Evolutionary conservation across 2,888 invertebrate genomes (phyloP), one percentile per base, ranked within the genome.

Genomic region (Oeneis ivallda): DNA sequence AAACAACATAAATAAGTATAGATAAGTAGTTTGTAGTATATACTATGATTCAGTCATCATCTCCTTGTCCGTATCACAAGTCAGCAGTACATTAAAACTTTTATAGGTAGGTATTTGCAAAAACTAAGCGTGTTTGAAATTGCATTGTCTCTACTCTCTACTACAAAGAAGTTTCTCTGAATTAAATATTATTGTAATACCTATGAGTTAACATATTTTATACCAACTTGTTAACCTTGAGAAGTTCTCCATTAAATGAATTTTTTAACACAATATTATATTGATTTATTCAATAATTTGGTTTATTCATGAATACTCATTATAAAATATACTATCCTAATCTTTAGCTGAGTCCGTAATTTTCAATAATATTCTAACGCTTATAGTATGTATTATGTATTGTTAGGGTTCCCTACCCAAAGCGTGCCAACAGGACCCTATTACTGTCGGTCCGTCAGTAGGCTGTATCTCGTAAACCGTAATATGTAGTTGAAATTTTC

Each of bases 141-240:
- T 64, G 34, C 17, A 59, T 53, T 53, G 54, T 50, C 41, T 19
- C 39, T 15, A 17, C 52, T 43, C 45, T 32, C 32, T 37, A 61
- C 19, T 19, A 61, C 52, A 45, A 52, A 56, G 19, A 68, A 32
- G 63, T 61, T 68, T 66, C 64, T 70, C 62, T 62, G 62, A 70
- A 68, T 61, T 64, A 54, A 56, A 62, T 56, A 54, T 60, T 61
- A 64, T 66, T 68, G 62, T 70, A 53, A 49, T 64, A 67, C 8
- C 41, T 65, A 63, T 65, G 62, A 62, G 68, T 61, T 61, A 68
- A 68, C 68, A 70, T 70, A n/a, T n/a, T n/a, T 67, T 68, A 65
- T 61, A 54, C 64, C 62, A 64, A 62, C 63, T 39, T 49, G 68
- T 70, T 68, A 61, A 59, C 70, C 70, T 70, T 70, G 70, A 64